Base-by-base conservation (phyloP, 1,140 invertebrate species). In the Philaenus spumarius region DNA sequence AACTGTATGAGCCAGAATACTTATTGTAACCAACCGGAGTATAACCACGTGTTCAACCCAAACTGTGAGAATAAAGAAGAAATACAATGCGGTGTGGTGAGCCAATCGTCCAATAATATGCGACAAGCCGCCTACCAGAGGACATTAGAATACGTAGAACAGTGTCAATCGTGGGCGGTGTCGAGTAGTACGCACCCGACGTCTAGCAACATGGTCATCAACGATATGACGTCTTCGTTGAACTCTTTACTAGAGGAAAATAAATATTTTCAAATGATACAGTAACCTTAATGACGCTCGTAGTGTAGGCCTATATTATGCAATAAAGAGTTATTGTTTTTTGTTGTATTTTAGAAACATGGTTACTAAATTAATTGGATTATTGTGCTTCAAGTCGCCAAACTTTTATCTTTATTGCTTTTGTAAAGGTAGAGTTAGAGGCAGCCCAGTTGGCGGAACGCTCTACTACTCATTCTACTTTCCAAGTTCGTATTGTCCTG, bases 151-250 rank as follows among this genome's bases (percentile, higher is more conserved):
- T 95, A 95, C 67, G 91, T 95, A 0, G 89, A 93, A 66, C 91
- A 89, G 69, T 94, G 90, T 69, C 86, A 90, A 66, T 87, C 83
- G 42, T 93, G 90, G 89, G 69, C 82, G 70, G 84, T 87, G 0
- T 85, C 82, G 1, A 89, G 83, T 63, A 88, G 81, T 14, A 89
- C 87, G 0, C 84, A 88, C 68, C 83, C 83, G 0, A 62, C 81
- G 50, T 60, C 78, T 63, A 64, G 78, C 20, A 97, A 97, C 68
- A 95, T 97, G 92, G 87, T 95, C 40, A 87, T 96, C 14, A 95
- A 95, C 68, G 93, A 96, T 72, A 90, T 96, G 83, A 93, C 90
- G 43, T 93, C 93, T 1, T 93, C 92, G 0, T 73, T 96, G 40
- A 89, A 84, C 64, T 93, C 92, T 26, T 79, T 96, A 59, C 81